Percentiles rank a stretch among this genome's conserved stretches.
phyloP scores from a whole-genome alignment of 2,888 invertebrate species.

The Caenorhabditis auriculariae region DNA sequence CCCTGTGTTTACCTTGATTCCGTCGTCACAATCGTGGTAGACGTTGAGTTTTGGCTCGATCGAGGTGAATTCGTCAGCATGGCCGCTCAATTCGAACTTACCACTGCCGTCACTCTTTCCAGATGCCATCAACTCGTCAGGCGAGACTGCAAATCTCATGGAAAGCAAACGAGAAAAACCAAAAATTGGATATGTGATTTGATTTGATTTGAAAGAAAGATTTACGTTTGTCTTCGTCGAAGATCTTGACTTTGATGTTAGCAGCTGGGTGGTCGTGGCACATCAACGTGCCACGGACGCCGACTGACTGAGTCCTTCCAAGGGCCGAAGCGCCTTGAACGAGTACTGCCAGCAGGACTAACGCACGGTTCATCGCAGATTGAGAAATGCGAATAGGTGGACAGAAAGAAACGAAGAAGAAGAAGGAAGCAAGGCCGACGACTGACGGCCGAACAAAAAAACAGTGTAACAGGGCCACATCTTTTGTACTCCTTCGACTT shows the following conservation, averaged over 20 bases:
- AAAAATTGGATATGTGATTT: background rate
- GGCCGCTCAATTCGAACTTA: slow-evolving; percentile 30
- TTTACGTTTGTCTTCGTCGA: slow-evolving; percentile 31
- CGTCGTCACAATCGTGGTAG: slow-evolving; percentile 33
- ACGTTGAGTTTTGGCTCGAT: slow-evolving; percentile 41
- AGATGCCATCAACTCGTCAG: slow-evolving; percentile 39
- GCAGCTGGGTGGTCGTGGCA: slow-evolving; percentile 29
- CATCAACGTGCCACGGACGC: slow-evolving; percentile 19
- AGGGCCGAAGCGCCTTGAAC: too few relatives aligned
- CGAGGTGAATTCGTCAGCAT: slow-evolving; percentile 39
- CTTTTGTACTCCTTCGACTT: too few relatives aligned
- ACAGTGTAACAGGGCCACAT: too few relatives aligned
- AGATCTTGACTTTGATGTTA: slow-evolving; percentile 24
- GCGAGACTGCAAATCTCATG: slow-evolving; percentile 18
- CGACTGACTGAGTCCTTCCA: slow-evolving; percentile 28
- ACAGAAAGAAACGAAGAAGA: too few relatives aligned
- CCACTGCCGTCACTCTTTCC: slow-evolving; percentile 28
- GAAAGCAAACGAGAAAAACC: background rate
- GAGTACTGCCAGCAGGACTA: too few relatives aligned
- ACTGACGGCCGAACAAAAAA: too few relatives aligned
- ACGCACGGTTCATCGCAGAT: too few relatives aligned
- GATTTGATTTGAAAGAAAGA: background rate
- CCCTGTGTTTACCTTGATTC: slow-evolving; percentile 24
- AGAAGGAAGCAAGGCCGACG: too few relatives aligned
- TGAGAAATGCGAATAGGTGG: too few relatives aligned